Evolutionary conservation across 2,113 vertebrate genomes (phyloP), one percentile per base, ranked within the genome.

Genomic region (Calyptommatus sinebrachiatus): DNA sequence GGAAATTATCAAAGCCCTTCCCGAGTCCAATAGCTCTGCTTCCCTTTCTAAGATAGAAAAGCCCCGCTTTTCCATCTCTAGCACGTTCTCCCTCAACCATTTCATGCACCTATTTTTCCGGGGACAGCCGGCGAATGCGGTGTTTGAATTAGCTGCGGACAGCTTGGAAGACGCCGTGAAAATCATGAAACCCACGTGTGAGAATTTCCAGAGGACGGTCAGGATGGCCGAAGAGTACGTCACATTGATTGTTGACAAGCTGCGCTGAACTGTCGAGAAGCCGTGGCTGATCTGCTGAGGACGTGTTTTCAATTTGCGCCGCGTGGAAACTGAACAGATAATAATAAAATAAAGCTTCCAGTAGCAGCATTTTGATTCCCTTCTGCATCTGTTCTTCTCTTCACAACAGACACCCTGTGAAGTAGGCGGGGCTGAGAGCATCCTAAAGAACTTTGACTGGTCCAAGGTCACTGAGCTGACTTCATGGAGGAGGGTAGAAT

Each of bases 121-220:
- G 77, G 83, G 46, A 2, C 85, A 88, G 53, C 63, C 83, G 50
- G 14, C 46, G 35, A 82, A 73, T 45, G 83, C 76, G 60, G 53
- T n/a, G 3, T 1, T 79, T 29, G 76, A 78, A 65, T 61, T 66
- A 77, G 83, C 86, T n/a, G 89, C 82, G 82, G 86, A 87, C 50
- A 71, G 68, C 28, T 63, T 91, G 79, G 90, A 90, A 76, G 83
- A 88, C 4, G 83, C 85, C 68, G 77, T 90, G 35, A 86, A 68
- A 45, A 73, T 70, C 60, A 62, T 92, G 69, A 80, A 63, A 31
- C 77, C 87, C 76, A 70, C 76, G 35, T 79, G 89, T 84, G 87
- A 89, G 80, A 7, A n/a, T 26, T 88, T 94, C 26, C 81, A 89
- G 46, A 81, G 53, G 50, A 75, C 73, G 73, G 41, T 83, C 61